Base-by-base conservation (phyloP, 2,797 vertebrate genomes). In the Anomalospiza imberbis region DNA sequence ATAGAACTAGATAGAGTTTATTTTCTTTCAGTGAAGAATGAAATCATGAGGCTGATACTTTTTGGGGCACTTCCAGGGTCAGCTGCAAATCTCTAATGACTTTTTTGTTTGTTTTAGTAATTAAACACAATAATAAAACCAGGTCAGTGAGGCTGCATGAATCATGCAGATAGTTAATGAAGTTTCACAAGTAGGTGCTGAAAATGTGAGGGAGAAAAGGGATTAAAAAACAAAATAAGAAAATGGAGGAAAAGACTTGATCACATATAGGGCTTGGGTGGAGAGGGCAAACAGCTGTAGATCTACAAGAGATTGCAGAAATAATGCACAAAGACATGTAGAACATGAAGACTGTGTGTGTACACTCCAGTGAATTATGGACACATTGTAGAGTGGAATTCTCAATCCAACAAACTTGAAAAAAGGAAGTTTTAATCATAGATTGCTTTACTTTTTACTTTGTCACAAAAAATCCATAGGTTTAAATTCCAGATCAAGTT, bases 161-260 rank as follows among this genome's bases (percentile, higher is more conserved):
- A 82, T 60, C 44, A 42, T 6, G 14, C 25, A 50, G 42, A 29
- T 50, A 72, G 45, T 26, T 70, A 48, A 50, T 40, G 80, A 62
- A 70, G 50, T 40, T 62, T 88, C 19, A 13, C 47, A 76, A 32
- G 16, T 21, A 36, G 9, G 9, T 47, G 45, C 47, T 66, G 32
- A 81, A 78, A 70, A 17, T 31, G 5, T 13, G 2, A 11, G 1
- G 4, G 1, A 1, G 6, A 7, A 10, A 32, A 5, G 4, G 15
- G 3, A 4, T 2, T 12, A 14, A 15, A 14, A 40, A 34, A 34
- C 34, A 34, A 18, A 45, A 31, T 18, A 34, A 42, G 2, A 13
- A 76, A 38, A n/a, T 26, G 2, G 31, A 63, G 51, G 17, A 58
- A 71, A 34, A 50, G 17, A 3, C 16, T 79, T 60, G 25, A 61